These are phyloP conservation scores for Toxotes jaculatrix DNA, from an alignment of 2,113 vertebrate genomes.

Conservation along the genomic window DNA sequence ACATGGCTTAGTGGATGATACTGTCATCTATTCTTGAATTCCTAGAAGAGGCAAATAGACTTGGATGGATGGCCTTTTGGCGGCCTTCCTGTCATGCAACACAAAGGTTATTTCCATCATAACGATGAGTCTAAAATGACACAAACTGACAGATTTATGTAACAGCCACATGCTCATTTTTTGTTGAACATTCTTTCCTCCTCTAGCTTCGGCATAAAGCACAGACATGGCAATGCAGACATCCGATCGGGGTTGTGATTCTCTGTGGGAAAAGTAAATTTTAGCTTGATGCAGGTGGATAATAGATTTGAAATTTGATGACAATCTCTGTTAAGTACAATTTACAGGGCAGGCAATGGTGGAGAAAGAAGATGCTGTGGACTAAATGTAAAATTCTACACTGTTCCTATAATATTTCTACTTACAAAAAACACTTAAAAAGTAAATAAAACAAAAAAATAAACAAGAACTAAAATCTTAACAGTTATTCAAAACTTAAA, in stretches of 20 bases:
- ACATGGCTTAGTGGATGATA: background rate
- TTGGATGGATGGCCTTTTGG: conserved; percentile 48
- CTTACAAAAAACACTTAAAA: background rate
- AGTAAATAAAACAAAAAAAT: background rate
- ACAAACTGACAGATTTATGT: conserved; percentile 18
- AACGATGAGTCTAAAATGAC: conserved; percentile 25
- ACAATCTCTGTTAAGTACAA: background rate
- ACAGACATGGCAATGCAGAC: background rate
- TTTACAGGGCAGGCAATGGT: background rate
- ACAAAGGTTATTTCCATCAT: conserved; percentile 55
- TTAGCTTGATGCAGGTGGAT: background rate
- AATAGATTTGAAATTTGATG: background rate
- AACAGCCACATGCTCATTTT: conserved; percentile 2
- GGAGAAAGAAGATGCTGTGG: background rate
- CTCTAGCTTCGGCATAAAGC: background rate
- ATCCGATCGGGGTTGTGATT: background rate
- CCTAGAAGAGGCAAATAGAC: conserved; percentile 14
- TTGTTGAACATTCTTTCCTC: background rate
- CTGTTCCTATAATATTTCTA: background rate
- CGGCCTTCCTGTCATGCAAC: conserved; percentile 25
- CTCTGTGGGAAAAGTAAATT: background rate
- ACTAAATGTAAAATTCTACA: background rate
- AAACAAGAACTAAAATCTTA: background rate
- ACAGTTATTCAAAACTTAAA: too few relatives aligned
- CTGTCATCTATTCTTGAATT: conserved; percentile 29